Base-by-base conservation (phyloP, 2,888 invertebrate species). In the Xanthorhoe designata region DNA sequence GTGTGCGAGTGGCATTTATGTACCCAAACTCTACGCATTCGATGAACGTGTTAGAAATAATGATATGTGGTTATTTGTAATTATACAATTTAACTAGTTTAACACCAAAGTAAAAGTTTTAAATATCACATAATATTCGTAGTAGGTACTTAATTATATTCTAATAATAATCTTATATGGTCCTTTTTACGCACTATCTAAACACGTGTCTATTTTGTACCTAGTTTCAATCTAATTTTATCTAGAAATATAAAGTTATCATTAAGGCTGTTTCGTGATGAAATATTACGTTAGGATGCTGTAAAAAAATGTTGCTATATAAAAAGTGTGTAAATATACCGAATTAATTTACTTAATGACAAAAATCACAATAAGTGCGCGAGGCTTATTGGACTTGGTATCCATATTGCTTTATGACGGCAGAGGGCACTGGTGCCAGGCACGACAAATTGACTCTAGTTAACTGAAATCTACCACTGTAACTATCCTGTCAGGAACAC, bases 111-210 rank as follows among this genome's bases (percentile, higher is more conserved):
- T 88, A 90, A 90, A 87, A 87, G 85, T 64, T 86, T 85, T 88
- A 90, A 90, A 91, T 91, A 92, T 92, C 91, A 92, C 91, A 90
- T 91, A 91, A 89, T 91, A 90, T 90, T 92, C 88, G 88, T 91
- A 89, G 86, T 84, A n/a, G n/a, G n/a, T n/a, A n/a, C n/a, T n/a
- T n/a, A 84, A 82, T 84, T 87, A 86, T 84, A 79, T 73, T 74
- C 71, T 77, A 75, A 82, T 82, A 83, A 88, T 90, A 90, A 89
- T 87, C 83, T 86, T 76, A 85, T 85, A 83, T 92, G 89, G 89
- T 89, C 89, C 88, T 85, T 87, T 81, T 76, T 83, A 81, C 81
- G 79, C 82, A 77, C 82, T 85, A 83, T 78, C 80, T 80, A 81
- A 81, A 81, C 84, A 83, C 87, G 87, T 85, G 86, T 83, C 84